Evolutionary conservation across 2,888 invertebrate genomes (phyloP).

Genomic region (Conchocele bisecta): DNA sequence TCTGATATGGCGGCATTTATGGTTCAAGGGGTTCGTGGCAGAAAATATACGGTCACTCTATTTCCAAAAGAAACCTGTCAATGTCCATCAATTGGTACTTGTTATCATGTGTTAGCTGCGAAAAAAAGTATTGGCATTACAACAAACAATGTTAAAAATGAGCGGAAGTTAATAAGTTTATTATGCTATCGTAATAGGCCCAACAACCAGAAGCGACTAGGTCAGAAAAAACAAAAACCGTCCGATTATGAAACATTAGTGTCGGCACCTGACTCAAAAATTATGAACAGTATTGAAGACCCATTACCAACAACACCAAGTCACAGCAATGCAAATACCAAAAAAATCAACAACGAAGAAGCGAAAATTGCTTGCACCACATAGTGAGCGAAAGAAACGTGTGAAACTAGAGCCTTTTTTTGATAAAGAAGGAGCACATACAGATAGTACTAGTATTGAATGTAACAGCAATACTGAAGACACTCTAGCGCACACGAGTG

Average conservation of each 20-base stretch:
- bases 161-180: conserved; percentile 13
- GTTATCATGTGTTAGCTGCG: conserved; percentile 36
- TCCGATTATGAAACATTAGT: not conserved
- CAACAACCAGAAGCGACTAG: not conserved
- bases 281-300: not conserved
- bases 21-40: conserved; percentile 17
- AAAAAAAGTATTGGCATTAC: conserved; percentile 20
- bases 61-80: conserved; percentile 32
- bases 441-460: no score
- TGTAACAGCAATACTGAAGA: no score
- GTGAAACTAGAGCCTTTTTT: no score
- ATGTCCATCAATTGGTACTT: conserved; percentile 22
- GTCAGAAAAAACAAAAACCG: conserved; percentile 5
- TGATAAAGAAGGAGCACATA: no score
- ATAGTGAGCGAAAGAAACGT: no score
- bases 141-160: conserved; percentile 1
- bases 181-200: conserved; percentile 4
- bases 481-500: no score
- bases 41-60: conserved; percentile 26
- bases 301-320: not conserved
- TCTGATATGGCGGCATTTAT: conserved; percentile 21
- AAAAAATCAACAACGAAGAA: not conserved
- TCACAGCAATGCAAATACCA: not conserved
- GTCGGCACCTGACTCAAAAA: conserved; percentile 1
- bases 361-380: no score